Evolutionary conservation across 2,797 vertebrate species (phyloP).

Genomic region (Coreius guichenoti): DNA sequence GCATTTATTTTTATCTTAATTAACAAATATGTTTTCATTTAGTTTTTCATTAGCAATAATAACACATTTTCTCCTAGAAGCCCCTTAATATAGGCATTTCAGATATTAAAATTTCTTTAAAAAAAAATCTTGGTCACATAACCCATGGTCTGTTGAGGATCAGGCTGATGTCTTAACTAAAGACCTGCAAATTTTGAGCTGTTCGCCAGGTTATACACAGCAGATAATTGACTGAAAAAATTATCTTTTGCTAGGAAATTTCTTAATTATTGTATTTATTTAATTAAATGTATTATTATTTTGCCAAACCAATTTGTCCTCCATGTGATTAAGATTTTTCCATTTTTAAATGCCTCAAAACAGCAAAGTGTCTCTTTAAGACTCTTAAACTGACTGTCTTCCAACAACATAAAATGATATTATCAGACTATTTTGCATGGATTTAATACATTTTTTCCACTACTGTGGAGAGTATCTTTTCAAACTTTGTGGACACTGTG

Average conservation of each 20-base stretch:
- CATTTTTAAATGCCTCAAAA: background rate
- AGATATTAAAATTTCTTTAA: background rate
- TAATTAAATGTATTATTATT: background rate
- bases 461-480: slow-evolving; percentile 15
- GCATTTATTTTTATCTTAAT: background rate
- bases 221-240: background rate
- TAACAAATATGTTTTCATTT: background rate
- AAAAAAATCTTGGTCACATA: background rate
- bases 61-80: background rate
- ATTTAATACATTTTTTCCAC: slow-evolving; percentile 33
- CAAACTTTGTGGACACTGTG: slow-evolving; percentile 21
- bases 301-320: background rate
- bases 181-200: background rate
- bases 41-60: background rate
- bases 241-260: background rate
- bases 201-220: background rate
- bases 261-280: background rate
- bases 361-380: background rate
- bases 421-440: slow-evolving; percentile 45
- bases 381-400: background rate
- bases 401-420: slow-evolving; percentile 19
- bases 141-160: background rate
- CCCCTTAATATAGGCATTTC: background rate
- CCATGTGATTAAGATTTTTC: background rate
- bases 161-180: background rate